Conservation (phyloP, 2,888 invertebrate species). For the Salticus scenicus region DNA sequence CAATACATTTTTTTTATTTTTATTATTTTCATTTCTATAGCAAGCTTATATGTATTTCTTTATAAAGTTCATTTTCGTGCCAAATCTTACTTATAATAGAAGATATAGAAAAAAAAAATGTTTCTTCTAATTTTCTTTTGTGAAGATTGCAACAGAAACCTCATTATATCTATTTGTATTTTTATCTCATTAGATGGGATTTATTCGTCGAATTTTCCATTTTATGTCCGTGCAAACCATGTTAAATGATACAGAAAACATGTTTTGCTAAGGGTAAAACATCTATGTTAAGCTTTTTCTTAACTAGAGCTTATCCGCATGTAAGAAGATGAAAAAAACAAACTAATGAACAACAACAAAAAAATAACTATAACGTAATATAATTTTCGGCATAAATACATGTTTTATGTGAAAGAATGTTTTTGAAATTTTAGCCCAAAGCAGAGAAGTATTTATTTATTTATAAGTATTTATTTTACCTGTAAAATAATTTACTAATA, state of each 20-base stretch:
- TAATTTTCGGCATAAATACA: too few species aligned
- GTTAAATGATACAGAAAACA: neutral
- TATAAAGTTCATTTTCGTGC: neutral
- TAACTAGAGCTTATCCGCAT: too few species aligned
- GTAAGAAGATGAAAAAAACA: too few species aligned
- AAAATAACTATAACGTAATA: too few species aligned
- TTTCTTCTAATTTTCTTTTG: conserved; percentile 20
- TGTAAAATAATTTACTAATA: too few species aligned
- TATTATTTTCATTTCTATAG: too few species aligned
- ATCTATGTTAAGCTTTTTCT: neutral
- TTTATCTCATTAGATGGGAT: neutral
- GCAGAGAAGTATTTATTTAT: too few species aligned
- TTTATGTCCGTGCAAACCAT: neutral
- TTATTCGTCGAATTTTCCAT: neutral
- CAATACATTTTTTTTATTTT: too few species aligned
- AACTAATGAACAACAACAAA: too few species aligned
- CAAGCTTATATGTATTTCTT: neutral
- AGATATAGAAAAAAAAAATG: neutral
- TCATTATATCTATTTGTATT: conserved; percentile 17
- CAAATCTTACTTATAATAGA: neutral
- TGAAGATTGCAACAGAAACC: conserved; percentile 7
- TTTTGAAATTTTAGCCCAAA: too few species aligned
- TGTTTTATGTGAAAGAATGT: too few species aligned
- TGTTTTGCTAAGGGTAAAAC: neutral
- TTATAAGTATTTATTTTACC: too few species aligned